These are phyloP conservation scores for Anser cygnoides DNA, from an alignment of 2,113 vertebrate species.

Conservation along the genomic window DNA sequence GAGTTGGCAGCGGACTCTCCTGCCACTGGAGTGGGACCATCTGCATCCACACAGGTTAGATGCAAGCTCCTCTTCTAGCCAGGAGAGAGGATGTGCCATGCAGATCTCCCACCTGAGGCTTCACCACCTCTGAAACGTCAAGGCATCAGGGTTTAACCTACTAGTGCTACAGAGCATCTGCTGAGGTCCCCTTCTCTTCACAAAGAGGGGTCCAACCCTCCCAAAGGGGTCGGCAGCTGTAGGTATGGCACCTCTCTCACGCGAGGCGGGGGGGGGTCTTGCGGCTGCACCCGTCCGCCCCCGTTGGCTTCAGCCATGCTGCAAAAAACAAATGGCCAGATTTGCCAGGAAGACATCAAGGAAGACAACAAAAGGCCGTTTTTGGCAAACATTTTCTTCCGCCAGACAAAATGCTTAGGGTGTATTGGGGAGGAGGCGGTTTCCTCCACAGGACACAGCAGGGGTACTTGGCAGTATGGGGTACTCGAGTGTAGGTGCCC, in stretches of 20 bases:
- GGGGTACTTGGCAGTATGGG: constrained; percentile 29
- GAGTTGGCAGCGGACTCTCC: not conserved
- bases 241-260: not conserved
- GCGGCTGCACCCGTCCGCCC: rapidly evolving
- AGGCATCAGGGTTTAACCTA: constrained; percentile 21
- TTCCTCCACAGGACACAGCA: constrained; percentile 38
- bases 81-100: rapidly evolving
- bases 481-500: not conserved
- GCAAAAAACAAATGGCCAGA: constrained; percentile 19
- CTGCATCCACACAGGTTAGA: rapidly evolving
- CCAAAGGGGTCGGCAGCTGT: not conserved
- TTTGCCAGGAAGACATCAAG: constrained; percentile 72
- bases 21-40: rapidly evolving
- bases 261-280: not conserved
- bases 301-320: constrained; percentile 8
- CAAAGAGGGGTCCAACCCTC: not conserved
- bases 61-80: not conserved
- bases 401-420: not conserved
- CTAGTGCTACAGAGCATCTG: constrained; percentile 47
- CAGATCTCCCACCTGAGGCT: not conserved
- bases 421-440: not conserved
- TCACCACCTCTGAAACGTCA: not conserved
- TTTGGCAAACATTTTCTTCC: constrained; percentile 57
- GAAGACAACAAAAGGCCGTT: constrained; percentile 67
- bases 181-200: constrained; percentile 9